Evolutionary conservation across 2,113 vertebrate genomes (phyloP).

Genomic region (Cercopithecus mona): DNA sequence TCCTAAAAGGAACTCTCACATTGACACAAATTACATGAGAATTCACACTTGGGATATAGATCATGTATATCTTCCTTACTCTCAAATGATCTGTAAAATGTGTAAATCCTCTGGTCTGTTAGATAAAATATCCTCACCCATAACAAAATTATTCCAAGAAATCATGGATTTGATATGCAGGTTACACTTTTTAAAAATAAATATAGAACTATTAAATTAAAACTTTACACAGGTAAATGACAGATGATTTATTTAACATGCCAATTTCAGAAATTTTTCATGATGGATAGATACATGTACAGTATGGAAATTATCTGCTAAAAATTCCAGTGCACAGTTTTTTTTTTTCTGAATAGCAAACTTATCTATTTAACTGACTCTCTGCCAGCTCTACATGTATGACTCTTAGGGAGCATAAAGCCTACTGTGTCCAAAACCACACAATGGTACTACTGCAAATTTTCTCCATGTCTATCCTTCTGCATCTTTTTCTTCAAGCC

Average conservation of each 20-base stretch:
- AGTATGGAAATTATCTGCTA: background rate
- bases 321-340: background rate
- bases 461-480: background rate
- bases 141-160: background rate
- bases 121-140: background rate
- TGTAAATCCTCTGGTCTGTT: background rate
- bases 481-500: background rate
- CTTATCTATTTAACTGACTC: background rate
- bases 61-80: too few species aligned
- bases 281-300: background rate
- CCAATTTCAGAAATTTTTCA: background rate
- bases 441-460: rapidly evolving
- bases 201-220: background rate
- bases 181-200: background rate
- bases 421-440: background rate
- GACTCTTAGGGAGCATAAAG: background rate
- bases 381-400: background rate
- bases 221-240: background rate
- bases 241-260: background rate
- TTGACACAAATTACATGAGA: background rate
- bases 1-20: background rate
- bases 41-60: background rate
- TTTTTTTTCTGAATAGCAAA: background rate
- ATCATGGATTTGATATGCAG: background rate
- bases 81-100: background rate